phyloP scores from a whole-genome alignment of 2,888 invertebrate genomes.

The Andrena hattorfiana region DNA sequence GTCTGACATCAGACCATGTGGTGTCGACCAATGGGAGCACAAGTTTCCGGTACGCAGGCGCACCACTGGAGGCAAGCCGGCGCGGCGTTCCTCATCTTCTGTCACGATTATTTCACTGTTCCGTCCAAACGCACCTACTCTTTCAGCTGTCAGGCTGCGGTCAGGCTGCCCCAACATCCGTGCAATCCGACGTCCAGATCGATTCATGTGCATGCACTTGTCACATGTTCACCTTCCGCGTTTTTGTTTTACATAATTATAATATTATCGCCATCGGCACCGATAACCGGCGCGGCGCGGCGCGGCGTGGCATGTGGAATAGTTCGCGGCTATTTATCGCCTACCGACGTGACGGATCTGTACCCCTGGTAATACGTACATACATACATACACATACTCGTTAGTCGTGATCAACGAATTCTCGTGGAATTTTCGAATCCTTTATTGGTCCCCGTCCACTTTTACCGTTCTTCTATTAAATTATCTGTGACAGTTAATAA shows the following conservation, averaged over 20 bases:
- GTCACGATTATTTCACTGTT: constrained; percentile 55
- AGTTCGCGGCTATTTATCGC: constrained; percentile 2
- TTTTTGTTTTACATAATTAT: constrained; percentile 28
- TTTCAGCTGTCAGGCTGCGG: background rate
- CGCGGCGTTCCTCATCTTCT: constrained; percentile 48
- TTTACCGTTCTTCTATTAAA: no score
- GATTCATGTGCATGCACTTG: constrained; percentile 40
- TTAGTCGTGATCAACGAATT: constrained; percentile 9
- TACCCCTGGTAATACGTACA: constrained; percentile 20
- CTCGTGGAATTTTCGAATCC: background rate
- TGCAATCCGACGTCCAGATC: constrained; percentile 1
- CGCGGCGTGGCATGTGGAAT: constrained; percentile 1
- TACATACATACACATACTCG: no score
- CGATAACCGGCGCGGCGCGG: constrained; percentile 25
- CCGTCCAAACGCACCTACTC: constrained; percentile 26
- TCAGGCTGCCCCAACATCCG: background rate
- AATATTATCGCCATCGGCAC: constrained; percentile 21
- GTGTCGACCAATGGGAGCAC: constrained; percentile 88
- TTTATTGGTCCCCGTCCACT: no score
- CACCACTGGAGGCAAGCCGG: constrained; percentile 58
- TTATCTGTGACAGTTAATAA: no score
- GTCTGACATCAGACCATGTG: constrained; percentile 92
- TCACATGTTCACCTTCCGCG: constrained; percentile 51
- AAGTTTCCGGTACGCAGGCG: constrained; percentile 82
- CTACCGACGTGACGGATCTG: constrained; percentile 36